These are phyloP conservation scores for Dynastes maya DNA, from an alignment of 2,888 invertebrate species.

Conservation along the genomic window DNA sequence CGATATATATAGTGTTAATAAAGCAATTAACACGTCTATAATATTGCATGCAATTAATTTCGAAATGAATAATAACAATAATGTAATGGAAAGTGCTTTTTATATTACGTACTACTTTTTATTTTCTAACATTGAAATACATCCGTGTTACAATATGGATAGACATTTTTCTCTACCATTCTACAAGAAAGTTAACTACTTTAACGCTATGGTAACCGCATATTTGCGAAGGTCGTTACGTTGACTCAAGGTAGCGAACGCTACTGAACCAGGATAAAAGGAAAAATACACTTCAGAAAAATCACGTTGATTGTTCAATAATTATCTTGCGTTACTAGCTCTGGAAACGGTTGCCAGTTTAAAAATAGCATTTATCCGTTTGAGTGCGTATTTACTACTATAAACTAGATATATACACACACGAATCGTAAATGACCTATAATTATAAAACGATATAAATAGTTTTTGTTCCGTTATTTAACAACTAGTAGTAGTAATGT, in stretches of 20 bases:
- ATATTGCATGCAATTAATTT: too few species aligned
- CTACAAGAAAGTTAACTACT: constrained; percentile 3
- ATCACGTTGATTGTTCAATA: constrained; percentile 23
- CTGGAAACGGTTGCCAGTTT: constrained; percentile 15
- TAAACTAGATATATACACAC: background rate
- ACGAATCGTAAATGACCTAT: constrained; percentile 35
- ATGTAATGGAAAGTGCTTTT: background rate
- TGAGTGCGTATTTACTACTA: constrained; percentile 16
- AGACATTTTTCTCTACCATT: background rate
- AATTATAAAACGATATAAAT: constrained; percentile 39
- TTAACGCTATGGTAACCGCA: constrained; percentile 4
- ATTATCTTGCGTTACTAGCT: constrained; percentile 8
- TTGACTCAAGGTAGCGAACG: constrained; percentile 23
- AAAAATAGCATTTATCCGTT: constrained; percentile 43
- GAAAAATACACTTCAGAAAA: constrained; percentile 9
- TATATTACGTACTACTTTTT: background rate
- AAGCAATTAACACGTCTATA: too few species aligned
- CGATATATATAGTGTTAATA: too few species aligned
- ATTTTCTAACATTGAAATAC: background rate
- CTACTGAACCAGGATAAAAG: constrained; percentile 35
- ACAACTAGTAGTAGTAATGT: background rate
- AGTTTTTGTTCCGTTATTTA: constrained; percentile 16
- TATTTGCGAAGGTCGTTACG: constrained; percentile 42
- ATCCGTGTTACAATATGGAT: constrained; percentile 20
- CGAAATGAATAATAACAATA: too few species aligned